Base-by-base conservation (phyloP, 1,140 invertebrate genomes). In the Hestina assimilis region DNA sequence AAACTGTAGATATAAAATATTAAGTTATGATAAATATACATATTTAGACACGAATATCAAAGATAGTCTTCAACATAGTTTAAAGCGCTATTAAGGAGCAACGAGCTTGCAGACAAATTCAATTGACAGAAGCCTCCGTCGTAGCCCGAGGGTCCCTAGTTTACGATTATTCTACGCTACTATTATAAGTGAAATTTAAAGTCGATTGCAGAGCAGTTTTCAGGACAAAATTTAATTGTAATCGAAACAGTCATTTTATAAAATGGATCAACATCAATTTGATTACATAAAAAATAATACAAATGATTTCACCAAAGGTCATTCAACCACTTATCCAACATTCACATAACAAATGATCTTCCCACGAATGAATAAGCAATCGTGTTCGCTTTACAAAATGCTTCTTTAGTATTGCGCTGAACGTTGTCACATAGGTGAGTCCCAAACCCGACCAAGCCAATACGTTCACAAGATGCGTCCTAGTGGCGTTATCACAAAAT, bases 401-500 rank as follows among this genome's bases (percentile, higher is more conserved):
- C 41, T 63, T 63, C 29, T 60, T 60, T 63, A 66, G 62, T 47
- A 61, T 68, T 66, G 66, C 70, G 48, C 63, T 58, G 64, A 67
- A 65, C 64, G 67, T 52, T 57, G 58, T 83, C 67, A 63, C 73
- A 81, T 84, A 78, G 68, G 72, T 74, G 69, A 70, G 74, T 66
- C 47, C 63, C 65, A 72, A 75, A 69, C 63, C 65, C 67, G 74
- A 70, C 74, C 69, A 59, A 69, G 59, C 72, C 77, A 81, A 83
- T 86, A 79, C 72, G 75, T 80, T 79, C 75, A 79, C 69, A 59
- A 82, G 81, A 82, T 75, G 75, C 76, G 69, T 69, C 66, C 75
- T 76, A 78, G 77, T 85, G 74, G 81, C 79, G 81, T 87, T 87
- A 87, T 87, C 84, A 86, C 78, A 82, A 80, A 87, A 87, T 87